Conservation (phyloP, 1,140 invertebrate genomes). For the Aphelinus atriplicis region DNA sequence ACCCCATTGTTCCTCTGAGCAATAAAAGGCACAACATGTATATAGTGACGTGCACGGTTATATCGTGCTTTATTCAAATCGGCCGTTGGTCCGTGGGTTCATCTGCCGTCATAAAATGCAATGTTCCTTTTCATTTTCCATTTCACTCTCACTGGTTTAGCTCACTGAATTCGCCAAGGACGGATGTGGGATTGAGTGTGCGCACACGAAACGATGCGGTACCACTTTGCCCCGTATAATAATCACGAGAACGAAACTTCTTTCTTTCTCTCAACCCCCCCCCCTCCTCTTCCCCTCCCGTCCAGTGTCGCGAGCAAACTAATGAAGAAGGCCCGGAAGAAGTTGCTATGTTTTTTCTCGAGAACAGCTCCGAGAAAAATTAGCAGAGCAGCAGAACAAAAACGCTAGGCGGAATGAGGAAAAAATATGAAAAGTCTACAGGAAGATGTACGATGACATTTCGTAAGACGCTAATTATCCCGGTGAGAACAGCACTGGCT, state of each 20-base stretch:
- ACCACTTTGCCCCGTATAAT: neutral
- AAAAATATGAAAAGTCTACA: no score
- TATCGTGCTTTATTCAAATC: conserved; percentile 27
- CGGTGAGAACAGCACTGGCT: neutral
- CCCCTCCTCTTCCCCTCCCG: no score
- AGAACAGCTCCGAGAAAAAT: no score
- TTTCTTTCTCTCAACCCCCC: no score
- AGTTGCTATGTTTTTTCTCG: no score
- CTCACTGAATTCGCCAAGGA: conserved; percentile 2
- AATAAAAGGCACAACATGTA: conserved; percentile 6
- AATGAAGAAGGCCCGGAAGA: no score
- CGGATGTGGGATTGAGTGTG: neutral
- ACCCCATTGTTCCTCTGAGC: conserved; percentile 1
- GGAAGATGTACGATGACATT: neutral
- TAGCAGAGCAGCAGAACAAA: neutral
- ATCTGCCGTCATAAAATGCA: conserved; percentile 10
- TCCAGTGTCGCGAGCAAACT: no score
- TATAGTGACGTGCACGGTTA: neutral
- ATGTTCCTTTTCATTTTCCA: conserved; percentile 2
- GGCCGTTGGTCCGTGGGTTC: neutral
- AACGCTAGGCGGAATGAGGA: no score
- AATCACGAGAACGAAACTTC: no score
- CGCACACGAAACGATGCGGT: neutral
- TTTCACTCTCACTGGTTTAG: neutral
- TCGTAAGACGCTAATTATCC: neutral